A percentile compares a stretch with the other conserved stretches of the same genome.
Evolutionary conservation across 2,888 invertebrate genomes (phyloP).

Genomic region (Drosophila limbata): DNA sequence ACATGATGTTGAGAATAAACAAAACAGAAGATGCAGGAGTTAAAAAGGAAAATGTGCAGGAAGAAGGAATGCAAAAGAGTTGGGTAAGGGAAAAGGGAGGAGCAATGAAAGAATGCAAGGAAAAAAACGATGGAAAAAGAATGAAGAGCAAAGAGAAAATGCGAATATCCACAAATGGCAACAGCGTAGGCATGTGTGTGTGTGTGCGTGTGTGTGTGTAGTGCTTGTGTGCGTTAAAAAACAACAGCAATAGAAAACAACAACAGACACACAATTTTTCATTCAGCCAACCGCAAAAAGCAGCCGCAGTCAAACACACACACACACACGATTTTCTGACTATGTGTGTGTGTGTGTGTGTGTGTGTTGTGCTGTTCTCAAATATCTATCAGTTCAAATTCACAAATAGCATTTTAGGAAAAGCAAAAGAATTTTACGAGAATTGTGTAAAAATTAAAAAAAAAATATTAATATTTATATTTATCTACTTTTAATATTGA

Average conservation of each 20-base stretch:
- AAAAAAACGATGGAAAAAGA: background rate
- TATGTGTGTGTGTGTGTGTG: too few relatives aligned
- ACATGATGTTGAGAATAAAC: too few relatives aligned
- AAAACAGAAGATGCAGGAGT: background rate
- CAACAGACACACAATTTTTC: background rate
- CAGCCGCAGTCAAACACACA: background rate
- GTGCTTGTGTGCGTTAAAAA: constrained; percentile 7
- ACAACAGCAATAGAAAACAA: background rate
- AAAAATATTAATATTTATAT: background rate
- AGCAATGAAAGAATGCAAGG: background rate
- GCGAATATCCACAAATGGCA: constrained; percentile 58
- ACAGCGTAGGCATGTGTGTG: constrained; percentile 16
- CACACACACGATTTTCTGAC: background rate
- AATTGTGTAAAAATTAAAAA: background rate
- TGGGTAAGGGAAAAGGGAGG: background rate
- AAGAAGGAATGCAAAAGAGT: background rate
- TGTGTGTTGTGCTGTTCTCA: background rate
- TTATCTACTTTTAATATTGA: background rate
- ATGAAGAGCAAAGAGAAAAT: constrained; percentile 39
- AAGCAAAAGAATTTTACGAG: background rate
- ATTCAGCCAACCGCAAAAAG: background rate
- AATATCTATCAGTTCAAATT: background rate
- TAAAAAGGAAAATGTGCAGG: background rate
- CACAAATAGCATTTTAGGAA: background rate
- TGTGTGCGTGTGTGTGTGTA: constrained; percentile 11